phyloP scores from a whole-genome alignment of 2,113 vertebrate genomes.

The Patagioenas fasciata region DNA sequence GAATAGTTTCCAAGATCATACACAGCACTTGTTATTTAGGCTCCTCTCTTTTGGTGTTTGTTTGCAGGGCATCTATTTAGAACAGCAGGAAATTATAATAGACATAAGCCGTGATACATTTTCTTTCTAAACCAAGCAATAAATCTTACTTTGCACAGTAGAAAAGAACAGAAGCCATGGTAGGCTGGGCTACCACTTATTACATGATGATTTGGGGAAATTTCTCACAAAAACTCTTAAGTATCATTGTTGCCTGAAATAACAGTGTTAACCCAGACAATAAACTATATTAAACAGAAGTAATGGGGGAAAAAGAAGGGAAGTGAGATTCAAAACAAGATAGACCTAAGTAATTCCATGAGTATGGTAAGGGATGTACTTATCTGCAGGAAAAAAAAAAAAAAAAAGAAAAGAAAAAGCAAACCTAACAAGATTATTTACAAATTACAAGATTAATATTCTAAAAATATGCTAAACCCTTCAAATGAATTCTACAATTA shows the following conservation, averaged over 20 bases:
- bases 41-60: neutral
- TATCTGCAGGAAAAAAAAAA: neutral
- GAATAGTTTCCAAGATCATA: neutral
- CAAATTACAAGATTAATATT: neutral
- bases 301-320: neutral
- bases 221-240: neutral
- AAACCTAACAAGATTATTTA: neutral
- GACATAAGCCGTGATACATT: neutral
- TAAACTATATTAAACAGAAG: neutral
- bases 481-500: neutral
- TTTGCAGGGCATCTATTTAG: neutral
- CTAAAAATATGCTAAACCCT: neutral
- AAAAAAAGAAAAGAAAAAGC: too few relatives aligned
- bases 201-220: neutral
- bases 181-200: neutral
- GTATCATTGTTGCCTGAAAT: neutral
- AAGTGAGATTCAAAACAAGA: neutral
- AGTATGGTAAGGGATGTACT: neutral
- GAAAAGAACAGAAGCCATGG: neutral
- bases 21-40: neutral
- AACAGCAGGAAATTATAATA: neutral
- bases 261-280: neutral
- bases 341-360: neutral
- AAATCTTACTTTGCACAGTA: neutral
- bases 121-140: neutral